Percentiles rank a stretch among this genome's conserved stretches.
Evolutionary conservation across 2,113 vertebrate genomes (phyloP).

Genomic region (Paramormyrops kingsleyae): DNA sequence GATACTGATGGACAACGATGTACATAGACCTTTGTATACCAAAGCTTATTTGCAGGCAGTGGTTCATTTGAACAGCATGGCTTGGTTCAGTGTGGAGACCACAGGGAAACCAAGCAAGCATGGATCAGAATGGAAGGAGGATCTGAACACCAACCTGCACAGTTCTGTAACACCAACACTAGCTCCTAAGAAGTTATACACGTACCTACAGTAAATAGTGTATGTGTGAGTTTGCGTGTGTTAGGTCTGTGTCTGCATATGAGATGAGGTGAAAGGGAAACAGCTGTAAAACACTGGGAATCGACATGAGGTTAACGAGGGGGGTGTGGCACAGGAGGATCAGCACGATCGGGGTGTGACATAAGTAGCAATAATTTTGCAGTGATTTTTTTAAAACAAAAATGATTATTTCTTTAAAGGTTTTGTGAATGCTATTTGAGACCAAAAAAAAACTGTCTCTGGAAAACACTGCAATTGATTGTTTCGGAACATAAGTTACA

Average conservation of each 20-base stretch:
- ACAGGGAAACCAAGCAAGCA: neutral
- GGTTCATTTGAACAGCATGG: neutral
- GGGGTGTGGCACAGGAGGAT: too few relatives aligned
- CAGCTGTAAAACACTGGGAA: too few relatives aligned
- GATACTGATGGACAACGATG: neutral
- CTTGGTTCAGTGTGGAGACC: neutral
- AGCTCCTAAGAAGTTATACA: neutral
- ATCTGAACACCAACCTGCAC: neutral
- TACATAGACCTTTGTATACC: neutral
- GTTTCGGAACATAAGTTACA: neutral
- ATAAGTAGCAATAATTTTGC: neutral
- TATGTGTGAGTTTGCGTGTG: neutral
- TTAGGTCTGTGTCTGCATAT: neutral
- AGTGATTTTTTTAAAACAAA: neutral
- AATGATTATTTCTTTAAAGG: neutral
- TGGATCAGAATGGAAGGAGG: neutral
- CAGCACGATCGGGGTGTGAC: too few relatives aligned
- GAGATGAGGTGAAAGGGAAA: neutral
- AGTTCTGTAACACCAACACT: neutral
- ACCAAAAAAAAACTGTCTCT: neutral
- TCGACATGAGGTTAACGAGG: too few relatives aligned
- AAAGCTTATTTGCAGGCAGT: neutral
- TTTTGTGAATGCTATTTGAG: neutral
- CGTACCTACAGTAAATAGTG: neutral
- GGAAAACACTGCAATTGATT: neutral